Conservation (phyloP, 1,140 invertebrate genomes). For the Drosophila erecta region DNA sequence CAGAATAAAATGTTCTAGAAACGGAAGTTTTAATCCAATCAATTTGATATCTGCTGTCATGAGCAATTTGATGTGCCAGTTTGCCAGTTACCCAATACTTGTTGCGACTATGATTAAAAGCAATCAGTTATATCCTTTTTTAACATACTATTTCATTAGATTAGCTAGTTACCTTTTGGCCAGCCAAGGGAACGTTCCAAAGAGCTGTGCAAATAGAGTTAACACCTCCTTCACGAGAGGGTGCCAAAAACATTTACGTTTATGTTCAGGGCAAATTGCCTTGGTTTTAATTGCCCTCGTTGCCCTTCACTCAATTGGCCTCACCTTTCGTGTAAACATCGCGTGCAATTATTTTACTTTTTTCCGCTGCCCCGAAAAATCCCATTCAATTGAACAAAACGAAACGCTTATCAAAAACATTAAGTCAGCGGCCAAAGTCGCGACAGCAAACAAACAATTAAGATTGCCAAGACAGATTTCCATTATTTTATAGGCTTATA, state of each 20-base stretch:
- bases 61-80: neutral
- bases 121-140: too few species aligned
- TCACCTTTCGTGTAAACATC: conserved; percentile 70
- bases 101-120: too few species aligned
- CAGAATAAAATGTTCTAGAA: neutral
- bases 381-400: conserved; percentile 66
- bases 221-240: conserved; percentile 55
- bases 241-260: conserved; percentile 61
- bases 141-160: neutral
- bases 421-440: conserved; percentile 26
- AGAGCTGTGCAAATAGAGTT: conserved; percentile 61
- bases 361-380: conserved; percentile 25
- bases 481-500: too few species aligned
- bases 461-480: conserved; percentile 44
- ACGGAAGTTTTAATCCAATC: neutral
- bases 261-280: conserved; percentile 56
- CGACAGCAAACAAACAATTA: conserved; percentile 57
- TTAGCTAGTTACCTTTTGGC: conserved; percentile 26
- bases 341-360: conserved; percentile 71
- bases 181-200: too few species aligned
- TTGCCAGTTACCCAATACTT: too few species aligned
- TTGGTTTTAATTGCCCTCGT: conserved; percentile 47
- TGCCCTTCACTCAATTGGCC: conserved; percentile 43
- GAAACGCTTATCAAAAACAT: conserved; percentile 67
- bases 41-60: neutral